These are phyloP conservation scores for Ormyrus labotus DNA, from an alignment of 2,888 invertebrate species.

Conservation along the genomic window DNA sequence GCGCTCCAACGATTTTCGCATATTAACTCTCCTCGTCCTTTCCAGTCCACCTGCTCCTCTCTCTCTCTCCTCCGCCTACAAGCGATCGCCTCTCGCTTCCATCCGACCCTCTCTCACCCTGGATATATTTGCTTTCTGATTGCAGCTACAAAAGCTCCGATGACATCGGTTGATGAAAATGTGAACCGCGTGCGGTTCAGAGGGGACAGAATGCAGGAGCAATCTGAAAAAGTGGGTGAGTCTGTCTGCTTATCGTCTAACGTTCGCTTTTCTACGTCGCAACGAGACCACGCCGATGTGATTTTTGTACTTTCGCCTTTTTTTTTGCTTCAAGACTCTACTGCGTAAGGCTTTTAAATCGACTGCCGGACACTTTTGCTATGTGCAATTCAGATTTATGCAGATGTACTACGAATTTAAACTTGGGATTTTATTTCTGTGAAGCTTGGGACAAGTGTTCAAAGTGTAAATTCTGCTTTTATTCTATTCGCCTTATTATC, in stretches of 20 bases:
- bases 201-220: constrained; percentile 34
- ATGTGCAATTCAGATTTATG: too few relatives aligned
- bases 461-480: too few relatives aligned
- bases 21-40: neutral
- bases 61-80: neutral
- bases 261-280: neutral
- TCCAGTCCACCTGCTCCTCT: neutral
- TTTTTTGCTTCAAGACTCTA: too few relatives aligned
- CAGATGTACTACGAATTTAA: too few relatives aligned
- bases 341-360: too few relatives aligned
- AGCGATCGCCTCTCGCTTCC: neutral
- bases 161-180: constrained; percentile 74
- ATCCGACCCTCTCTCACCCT: neutral
- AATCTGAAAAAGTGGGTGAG: constrained; percentile 44
- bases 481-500: too few relatives aligned
- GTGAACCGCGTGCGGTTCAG: constrained; percentile 69
- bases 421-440: too few relatives aligned
- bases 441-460: too few relatives aligned
- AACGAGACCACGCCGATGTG: too few relatives aligned
- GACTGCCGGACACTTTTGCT: too few relatives aligned
- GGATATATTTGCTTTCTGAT: constrained; percentile 15
- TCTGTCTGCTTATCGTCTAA: neutral
- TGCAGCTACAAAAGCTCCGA: constrained; percentile 61
- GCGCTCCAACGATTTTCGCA: constrained; percentile 17
- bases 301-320: too few relatives aligned